Base-by-base conservation (phyloP, 2,888 invertebrate genomes). In the Tanytarsus gracilentus region DNA sequence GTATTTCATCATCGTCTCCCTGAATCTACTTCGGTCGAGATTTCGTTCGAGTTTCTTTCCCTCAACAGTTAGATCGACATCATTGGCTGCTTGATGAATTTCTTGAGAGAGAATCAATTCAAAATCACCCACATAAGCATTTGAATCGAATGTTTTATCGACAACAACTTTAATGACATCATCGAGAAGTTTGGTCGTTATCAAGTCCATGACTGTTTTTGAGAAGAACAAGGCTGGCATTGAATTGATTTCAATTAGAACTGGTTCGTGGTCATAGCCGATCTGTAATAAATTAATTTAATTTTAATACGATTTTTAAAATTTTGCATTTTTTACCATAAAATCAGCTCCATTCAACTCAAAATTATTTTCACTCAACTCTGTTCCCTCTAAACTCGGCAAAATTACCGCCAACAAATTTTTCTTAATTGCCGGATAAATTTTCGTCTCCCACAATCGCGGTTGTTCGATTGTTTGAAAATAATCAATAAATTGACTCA, bases 301-400 rank as follows among this genome's bases (percentile, higher is more conserved):
- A 33, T 14, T 9, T 18, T 18, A 29, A 52, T 16, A n/a, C n/a
- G n/a, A n/a, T n/a, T n/a, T 11, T 4, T 3, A 49, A n/a, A 18
- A 21, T 6, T 26, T 7, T 11, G 26, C 14, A 6, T 11, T 40
- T 25, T n/a, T 36, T n/a, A 60, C 71, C 76, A 92, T 83, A 70
- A 92, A 92, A 72, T 92, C 92, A 49, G 90, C 91, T 6, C 91
- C 91, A 68, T 88, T 91, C 26, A 89, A 70, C 71, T 92, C 90
- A 72, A 90, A 92, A 63, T 85, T 83, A 66, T 85, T 84, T 67
- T 79, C 79, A 64, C 81, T 76, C 9, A 76, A 73, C 49, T 80
- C 77, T 67, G 85, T 76, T 62, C 80, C 77, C 64, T 85, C 81
- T 72, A 88, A 86, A 51, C 86, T 83, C 59, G 84, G 83, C 51